These are phyloP conservation scores for Leptopilina clavipes DNA, from an alignment of 1,140 invertebrate species.

Conservation along the genomic window DNA sequence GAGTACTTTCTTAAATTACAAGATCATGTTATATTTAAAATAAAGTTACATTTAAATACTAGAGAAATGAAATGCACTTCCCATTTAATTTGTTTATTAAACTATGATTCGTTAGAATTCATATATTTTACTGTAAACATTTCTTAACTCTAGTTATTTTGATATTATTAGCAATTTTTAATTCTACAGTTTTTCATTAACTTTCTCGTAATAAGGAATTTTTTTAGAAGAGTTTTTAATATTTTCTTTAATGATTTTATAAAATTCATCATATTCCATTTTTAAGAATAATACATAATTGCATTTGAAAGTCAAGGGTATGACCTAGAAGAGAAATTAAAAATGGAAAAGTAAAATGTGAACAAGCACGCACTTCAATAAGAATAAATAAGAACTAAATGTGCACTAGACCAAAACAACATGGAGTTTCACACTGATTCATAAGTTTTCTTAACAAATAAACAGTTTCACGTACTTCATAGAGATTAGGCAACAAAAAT, in stretches of 20 bases:
- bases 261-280: constrained; percentile 41
- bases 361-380: constrained; percentile 57
- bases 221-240: background rate
- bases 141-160: too few relatives aligned
- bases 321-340: constrained; percentile 70
- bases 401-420: constrained; percentile 72
- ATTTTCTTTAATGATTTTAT: background rate
- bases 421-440: constrained; percentile 69
- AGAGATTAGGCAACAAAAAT: background rate
- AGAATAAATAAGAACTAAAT: constrained; percentile 70
- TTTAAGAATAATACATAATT: constrained; percentile 47
- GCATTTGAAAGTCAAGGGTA: constrained; percentile 57
- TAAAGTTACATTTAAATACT: too few relatives aligned
- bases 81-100: too few relatives aligned
- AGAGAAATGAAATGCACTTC: too few relatives aligned
- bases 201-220: background rate
- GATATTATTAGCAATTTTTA: background rate
- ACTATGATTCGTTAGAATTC: too few relatives aligned
- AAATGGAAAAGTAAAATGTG: constrained; percentile 71
- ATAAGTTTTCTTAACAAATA: constrained; percentile 34
- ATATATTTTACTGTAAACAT: too few relatives aligned
- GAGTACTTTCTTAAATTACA: too few relatives aligned
- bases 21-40: too few relatives aligned
- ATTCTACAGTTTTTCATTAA: background rate
- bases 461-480: background rate